These are phyloP conservation scores for Hemiprocne comata DNA, from an alignment of 2,113 vertebrate genomes.

Conservation along the genomic window DNA sequence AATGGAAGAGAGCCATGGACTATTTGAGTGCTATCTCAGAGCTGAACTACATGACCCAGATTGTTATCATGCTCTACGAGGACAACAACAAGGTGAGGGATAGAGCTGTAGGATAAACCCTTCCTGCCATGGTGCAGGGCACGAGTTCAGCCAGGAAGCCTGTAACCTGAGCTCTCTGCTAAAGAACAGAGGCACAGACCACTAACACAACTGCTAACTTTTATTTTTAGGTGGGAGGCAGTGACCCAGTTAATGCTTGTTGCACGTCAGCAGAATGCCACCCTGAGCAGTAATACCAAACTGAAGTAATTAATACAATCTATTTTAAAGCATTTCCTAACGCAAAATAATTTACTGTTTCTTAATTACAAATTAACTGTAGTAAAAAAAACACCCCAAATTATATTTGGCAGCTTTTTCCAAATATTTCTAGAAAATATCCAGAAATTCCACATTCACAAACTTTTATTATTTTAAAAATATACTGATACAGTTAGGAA, in stretches of 20 bases:
- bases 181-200: not conserved
- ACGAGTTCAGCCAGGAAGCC: not conserved
- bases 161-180: not conserved
- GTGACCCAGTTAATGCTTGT: not conserved
- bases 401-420: not conserved
- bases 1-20: conserved; percentile 98
- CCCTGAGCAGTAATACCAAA: not conserved
- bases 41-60: conserved; percentile 99
- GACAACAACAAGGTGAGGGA: conserved; percentile 94
- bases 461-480: not conserved
- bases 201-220: not conserved
- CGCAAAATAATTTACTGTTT: not conserved
- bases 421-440: not conserved
- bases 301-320: not conserved
- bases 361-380: not conserved
- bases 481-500: not conserved
- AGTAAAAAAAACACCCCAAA: not conserved
- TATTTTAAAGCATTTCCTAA: not conserved
- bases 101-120: not conserved
- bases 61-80: conserved; percentile 98
- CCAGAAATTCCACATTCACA: not conserved
- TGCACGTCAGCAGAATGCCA: not conserved
- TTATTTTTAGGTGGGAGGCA: not conserved
- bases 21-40: conserved; percentile 97
- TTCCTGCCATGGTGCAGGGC: not conserved